phyloP scores from a whole-genome alignment of 2,797 vertebrate species.

The Gallinago nigripennis region DNA sequence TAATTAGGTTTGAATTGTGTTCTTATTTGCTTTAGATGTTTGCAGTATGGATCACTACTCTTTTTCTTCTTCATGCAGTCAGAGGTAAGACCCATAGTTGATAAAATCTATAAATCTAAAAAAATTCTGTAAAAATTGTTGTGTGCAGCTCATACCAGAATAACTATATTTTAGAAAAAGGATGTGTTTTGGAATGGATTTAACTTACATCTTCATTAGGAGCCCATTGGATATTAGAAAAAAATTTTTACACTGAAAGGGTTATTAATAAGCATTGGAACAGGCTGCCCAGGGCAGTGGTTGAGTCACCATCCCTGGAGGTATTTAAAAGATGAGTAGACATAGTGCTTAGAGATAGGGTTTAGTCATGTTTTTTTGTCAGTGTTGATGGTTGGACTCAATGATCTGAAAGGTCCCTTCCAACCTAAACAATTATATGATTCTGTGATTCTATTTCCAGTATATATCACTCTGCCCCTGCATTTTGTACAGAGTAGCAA shows the following conservation, averaged over 20 bases:
- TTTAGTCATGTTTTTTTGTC: too few relatives aligned
- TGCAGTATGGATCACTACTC: slow-evolving; percentile 8
- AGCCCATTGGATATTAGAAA: background rate
- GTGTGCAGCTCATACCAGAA: background rate
- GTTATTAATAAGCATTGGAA: too few relatives aligned
- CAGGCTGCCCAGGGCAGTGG: too few relatives aligned
- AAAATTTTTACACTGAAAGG: too few relatives aligned
- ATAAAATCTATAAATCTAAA: background rate
- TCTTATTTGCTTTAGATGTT: slow-evolving; percentile 48
- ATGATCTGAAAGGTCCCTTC: too few relatives aligned
- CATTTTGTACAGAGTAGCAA: background rate
- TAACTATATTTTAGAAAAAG: background rate
- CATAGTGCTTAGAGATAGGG: too few relatives aligned
- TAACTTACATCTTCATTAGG: background rate
- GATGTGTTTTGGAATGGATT: background rate
- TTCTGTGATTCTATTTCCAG: background rate
- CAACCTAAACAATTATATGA: too few relatives aligned
- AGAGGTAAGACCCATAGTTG: slow-evolving; percentile 19
- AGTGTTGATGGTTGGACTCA: too few relatives aligned
- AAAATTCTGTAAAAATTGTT: background rate
- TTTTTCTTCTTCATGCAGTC: slow-evolving; percentile 26
- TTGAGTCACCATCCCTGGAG: too few relatives aligned
- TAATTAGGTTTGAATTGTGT: background rate
- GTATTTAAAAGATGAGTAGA: too few relatives aligned
- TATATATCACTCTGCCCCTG: background rate